A percentile compares a stretch with the other conserved stretches of the same genome.
phyloP scores from a whole-genome alignment of 2,888 invertebrate species.

The Poecilobothrus nobilitatus region DNA sequence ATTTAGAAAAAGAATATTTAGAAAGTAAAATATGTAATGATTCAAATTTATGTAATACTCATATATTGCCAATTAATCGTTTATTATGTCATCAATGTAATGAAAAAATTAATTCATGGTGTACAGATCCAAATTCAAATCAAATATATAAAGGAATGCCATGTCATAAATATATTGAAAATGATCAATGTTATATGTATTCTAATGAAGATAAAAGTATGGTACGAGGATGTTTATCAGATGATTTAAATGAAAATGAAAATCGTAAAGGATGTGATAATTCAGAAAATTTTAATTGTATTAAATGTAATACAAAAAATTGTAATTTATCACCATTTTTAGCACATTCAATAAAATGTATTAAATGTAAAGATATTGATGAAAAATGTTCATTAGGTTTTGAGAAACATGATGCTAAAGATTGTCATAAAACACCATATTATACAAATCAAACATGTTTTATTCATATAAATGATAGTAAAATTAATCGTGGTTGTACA shows the following conservation, averaged over 20 bases:
- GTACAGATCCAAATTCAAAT: neutral
- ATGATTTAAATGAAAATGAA: neutral
- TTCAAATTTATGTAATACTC: neutral
- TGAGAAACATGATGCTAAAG: neutral
- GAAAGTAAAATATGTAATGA: conserved; percentile 1
- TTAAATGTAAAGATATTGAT: neutral
- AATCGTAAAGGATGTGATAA: conserved; percentile 1
- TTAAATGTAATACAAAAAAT: neutral
- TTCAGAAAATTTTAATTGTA: neutral
- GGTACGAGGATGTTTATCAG: neutral
- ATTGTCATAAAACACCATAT: neutral
- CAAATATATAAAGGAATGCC: neutral
- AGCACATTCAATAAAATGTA: neutral
- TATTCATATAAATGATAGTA: neutral
- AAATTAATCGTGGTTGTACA: neutral
- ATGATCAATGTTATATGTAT: neutral
- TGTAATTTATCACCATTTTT: neutral
- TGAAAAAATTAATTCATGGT: neutral
- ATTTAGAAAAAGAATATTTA: neutral
- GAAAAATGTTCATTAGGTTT: neutral
- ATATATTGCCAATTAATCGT: neutral
- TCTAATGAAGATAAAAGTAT: neutral
- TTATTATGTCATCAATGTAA: neutral
- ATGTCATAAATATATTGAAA: neutral
- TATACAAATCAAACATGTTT: conserved; percentile 8